Evolutionary conservation across 2,113 vertebrate genomes (phyloP), one percentile per base, ranked within the genome.

Genomic region (Beaufortia kweichowensis): DNA sequence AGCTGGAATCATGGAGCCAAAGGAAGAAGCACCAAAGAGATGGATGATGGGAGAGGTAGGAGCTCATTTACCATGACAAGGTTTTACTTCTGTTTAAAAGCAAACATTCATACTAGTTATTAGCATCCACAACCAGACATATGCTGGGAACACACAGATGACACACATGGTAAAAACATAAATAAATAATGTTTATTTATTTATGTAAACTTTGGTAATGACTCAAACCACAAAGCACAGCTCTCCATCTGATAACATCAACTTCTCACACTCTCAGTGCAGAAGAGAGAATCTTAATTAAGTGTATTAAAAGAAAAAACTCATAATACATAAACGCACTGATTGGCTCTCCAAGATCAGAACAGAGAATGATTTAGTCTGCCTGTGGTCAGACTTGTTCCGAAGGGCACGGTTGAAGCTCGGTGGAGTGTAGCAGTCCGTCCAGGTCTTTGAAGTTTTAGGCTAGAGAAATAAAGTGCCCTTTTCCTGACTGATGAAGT

Each of bases 1-100:
- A 81, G 86, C 72, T 93, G 94, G 92, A 95, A 89, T 85, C 84
- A 92, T 1, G 92, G 89, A 1, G 88, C 92, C 46, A 93, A 94
- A 86, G 89, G 91, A 55, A 93, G 94, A 77, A 91, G 76, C 6
- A 76, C 87, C 77, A 94, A 93, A 3, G 95, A 98, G 75, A 86
- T 93, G 70, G 95, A 97, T 24, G 95, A 98, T 33, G 94, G 92
- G 48, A 90, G 92, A 95, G 96, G 97, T 98, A 90, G 90, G 93
- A 85, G 19, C 4, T 15, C 1, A 7, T 8, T 28, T 21, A 46
- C 29, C 10, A 24, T 69, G 24, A 12, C 41, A 79, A 9, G 17
- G 23, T 4, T 63, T 31, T 4, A 59, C 57, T 26, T 46, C 12
- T 39, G 35, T 39, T 39, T 39, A 39, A 39, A 10, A 9, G 35